Evolutionary conservation across 2,113 vertebrate species (phyloP).

Genomic region (Danionella cerebrum): DNA sequence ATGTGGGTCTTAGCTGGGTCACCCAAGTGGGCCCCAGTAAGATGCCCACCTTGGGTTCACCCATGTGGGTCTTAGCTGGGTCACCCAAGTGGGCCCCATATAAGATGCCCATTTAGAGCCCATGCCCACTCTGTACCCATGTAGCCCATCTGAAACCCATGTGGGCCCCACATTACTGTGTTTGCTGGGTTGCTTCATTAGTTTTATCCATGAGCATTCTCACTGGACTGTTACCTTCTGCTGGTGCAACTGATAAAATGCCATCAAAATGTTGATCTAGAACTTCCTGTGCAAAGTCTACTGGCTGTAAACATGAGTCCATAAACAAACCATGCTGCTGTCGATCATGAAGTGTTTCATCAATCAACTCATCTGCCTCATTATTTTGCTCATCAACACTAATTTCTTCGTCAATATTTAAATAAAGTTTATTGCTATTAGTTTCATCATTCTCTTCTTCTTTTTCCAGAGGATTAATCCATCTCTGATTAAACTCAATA

Average conservation of each 20-base stretch:
- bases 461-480: not conserved
- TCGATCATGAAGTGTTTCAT: not conserved
- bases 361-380: not conserved
- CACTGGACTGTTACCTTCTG: too few relatives aligned
- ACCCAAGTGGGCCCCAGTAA: too few relatives aligned
- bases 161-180: too few relatives aligned
- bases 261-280: not conserved
- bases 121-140: too few relatives aligned
- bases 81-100: too few relatives aligned
- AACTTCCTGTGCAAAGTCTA: constrained; percentile 2
- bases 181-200: constrained; percentile 18
- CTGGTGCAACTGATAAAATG: not conserved
- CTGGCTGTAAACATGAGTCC: constrained; percentile 18
- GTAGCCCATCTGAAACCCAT: too few relatives aligned
- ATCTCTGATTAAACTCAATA: not conserved
- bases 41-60: too few relatives aligned
- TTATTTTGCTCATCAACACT: not conserved
- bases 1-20: too few relatives aligned
- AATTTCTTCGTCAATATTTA: not conserved
- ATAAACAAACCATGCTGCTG: constrained; percentile 3
- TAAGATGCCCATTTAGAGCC: too few relatives aligned
- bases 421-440: not conserved
- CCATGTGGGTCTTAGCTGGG: too few relatives aligned
- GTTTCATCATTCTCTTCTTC: not conserved
- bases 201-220: not conserved